Base-by-base conservation (phyloP, 2,888 invertebrate genomes). In the Clunio marinus region DNA sequence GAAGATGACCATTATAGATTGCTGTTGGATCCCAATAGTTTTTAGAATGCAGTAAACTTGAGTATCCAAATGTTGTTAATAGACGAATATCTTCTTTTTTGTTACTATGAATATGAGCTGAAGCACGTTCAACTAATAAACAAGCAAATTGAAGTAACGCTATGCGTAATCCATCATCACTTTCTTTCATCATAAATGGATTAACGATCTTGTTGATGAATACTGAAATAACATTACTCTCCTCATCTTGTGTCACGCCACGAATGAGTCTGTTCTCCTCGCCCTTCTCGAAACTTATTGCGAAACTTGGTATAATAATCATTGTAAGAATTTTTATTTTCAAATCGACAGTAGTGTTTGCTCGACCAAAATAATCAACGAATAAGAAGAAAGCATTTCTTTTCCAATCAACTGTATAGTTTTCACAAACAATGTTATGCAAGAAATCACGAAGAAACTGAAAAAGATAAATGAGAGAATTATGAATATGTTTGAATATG, bases 31-130 rank as follows among this genome's bases (percentile, higher is more conserved):
- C 98, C 0, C 96, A 95, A 75, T 93, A 96, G 75, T 93, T 95
- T 78, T 96, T 96, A 24, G 90, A 90, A 57, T 78, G 84, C 1
- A 96, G 82, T 65, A 99, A 81, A 78, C 96, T 97, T 0, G 98
- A 98, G 98, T 98, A 99, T 0, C 97, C 98, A 79, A 97, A 99
- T 0, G 96, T 96, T 96, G 99, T 98, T 65, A 99, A 82, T 25
- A 93, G 82, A 2, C 96, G 84, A 32, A 99, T 91, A 5, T 95
- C 94, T 76, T 96, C 90, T 72, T 90, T 85, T 81, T 97, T 97
- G 77, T 95, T 96, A 72, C 89, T 89, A 78, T 98, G 97, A 70
- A 99, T 97, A 75, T 99, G 96, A n/a, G 92, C 88, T 0, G 96
- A 91, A 0, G 97, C 97, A 75, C 96, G 91, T 76, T 98, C 96